Evolutionary conservation across 1,140 invertebrate genomes (phyloP).

Genomic region (Trinorchestia longiramus): DNA sequence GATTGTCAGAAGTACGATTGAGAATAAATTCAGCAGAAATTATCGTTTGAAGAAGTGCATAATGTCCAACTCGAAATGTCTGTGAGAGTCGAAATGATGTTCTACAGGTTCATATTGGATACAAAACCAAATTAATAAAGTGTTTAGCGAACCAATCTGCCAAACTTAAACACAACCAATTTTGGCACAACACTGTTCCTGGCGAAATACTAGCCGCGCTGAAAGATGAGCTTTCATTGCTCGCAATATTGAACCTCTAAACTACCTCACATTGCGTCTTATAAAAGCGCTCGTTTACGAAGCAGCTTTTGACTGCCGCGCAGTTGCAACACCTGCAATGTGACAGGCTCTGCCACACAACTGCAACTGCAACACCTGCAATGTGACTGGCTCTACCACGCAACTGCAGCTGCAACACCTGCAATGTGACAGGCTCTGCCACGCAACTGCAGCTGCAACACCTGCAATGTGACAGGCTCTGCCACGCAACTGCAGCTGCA

Average conservation of each 20-base stretch:
- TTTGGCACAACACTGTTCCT: neutral
- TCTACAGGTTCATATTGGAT: neutral
- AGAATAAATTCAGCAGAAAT: too few relatives aligned
- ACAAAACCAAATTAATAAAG: neutral
- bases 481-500: too few relatives aligned
- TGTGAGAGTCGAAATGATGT: neutral
- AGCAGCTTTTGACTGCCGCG: neutral
- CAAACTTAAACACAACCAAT: neutral
- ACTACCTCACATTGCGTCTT: neutral
- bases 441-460: neutral
- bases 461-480: neutral
- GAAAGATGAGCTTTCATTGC: constrained; percentile 22
- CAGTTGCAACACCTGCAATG: neutral
- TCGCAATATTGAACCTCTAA: neutral
- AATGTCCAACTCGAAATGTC: neutral
- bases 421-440: too few relatives aligned
- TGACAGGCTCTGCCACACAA: too few relatives aligned
- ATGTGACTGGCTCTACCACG: too few relatives aligned
- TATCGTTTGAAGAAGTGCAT: too few relatives aligned
- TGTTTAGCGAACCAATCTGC: neutral
- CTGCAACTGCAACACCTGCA: neutral
- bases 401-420: neutral
- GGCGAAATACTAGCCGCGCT: neutral
- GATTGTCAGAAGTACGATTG: too few relatives aligned
- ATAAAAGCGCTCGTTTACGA: neutral